A percentile compares a stretch with the other conserved stretches of the same genome.
Evolutionary conservation across 1,140 invertebrate species (phyloP).

Genomic region (Sycobia sp.): DNA sequence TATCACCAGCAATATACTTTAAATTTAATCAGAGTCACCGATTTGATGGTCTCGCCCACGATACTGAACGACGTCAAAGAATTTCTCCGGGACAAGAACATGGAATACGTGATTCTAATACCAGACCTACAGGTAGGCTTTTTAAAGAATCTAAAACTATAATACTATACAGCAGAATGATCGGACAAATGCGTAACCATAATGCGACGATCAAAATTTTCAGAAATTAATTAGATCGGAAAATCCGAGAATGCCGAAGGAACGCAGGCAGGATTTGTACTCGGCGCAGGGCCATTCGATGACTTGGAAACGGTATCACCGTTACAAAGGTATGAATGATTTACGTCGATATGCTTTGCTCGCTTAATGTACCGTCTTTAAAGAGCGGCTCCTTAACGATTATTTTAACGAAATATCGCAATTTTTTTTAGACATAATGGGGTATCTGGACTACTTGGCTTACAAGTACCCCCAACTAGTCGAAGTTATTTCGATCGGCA

Average conservation of each 20-base stretch:
- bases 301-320: constrained; percentile 83
- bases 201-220: too few species aligned
- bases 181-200: too few species aligned
- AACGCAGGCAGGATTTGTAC: constrained; percentile 64
- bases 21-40: constrained; percentile 72
- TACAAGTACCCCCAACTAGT: constrained; percentile 73
- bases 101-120: constrained; percentile 73
- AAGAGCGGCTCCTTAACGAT: not conserved
- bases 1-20: too few species aligned
- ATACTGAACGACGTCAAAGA: constrained; percentile 68
- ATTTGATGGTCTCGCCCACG: constrained; percentile 73
- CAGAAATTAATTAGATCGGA: constrained; percentile 72
- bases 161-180: too few species aligned
- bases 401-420: not conserved
- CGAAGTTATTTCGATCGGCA: constrained; percentile 74
- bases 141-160: too few species aligned
- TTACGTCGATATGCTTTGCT: too few species aligned
- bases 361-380: not conserved
- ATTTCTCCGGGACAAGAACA: constrained; percentile 67
- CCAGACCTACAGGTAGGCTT: constrained; percentile 71
- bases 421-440: constrained; percentile 68
- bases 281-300: constrained; percentile 70
- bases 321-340: constrained; percentile 60
- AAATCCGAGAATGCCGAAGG: constrained; percentile 68
- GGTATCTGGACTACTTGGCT: constrained; percentile 77